These are phyloP conservation scores for Calcarius lapponicus DNA, from an alignment of 2,797 vertebrate species.

Conservation along the genomic window DNA sequence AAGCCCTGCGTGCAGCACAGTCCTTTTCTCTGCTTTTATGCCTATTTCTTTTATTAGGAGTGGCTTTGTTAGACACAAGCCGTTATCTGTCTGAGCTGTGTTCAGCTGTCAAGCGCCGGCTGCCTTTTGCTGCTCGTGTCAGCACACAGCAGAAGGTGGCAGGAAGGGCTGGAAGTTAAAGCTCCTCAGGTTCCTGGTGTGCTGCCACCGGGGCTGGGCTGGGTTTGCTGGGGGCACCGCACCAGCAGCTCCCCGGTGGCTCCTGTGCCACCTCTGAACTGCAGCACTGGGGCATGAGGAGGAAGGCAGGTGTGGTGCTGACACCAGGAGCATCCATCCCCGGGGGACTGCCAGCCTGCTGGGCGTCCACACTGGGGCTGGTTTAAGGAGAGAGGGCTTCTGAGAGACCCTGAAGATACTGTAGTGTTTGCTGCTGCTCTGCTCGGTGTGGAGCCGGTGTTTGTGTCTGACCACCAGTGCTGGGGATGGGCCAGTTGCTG, in stretches of 20 bases:
- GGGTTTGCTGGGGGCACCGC: background rate
- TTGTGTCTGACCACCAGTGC: background rate
- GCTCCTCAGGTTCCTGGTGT: background rate
- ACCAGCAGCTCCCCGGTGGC: background rate
- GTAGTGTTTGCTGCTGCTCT: background rate
- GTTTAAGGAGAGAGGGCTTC: background rate
- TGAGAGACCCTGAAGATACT: rapidly evolving
- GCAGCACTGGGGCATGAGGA: rapidly evolving
- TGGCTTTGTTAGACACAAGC: constrained; percentile 34
- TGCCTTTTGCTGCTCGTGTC: background rate
- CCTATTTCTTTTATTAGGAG: background rate
- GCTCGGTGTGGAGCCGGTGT: background rate
- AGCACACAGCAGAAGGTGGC: background rate
- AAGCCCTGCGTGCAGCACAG: background rate
- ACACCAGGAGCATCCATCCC: background rate
- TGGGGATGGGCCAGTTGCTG: background rate
- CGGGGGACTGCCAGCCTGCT: background rate
- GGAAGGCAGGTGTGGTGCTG: background rate
- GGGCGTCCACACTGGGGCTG: background rate
- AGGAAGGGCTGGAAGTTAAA: background rate
- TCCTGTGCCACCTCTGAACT: background rate
- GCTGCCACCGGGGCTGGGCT: background rate
- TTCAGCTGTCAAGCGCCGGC: background rate
- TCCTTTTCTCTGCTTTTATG: background rate
- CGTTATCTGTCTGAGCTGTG: background rate